A percentile compares a stretch with the other conserved stretches of the same genome.
Conservation (phyloP, 2,113 vertebrate genomes). For the Eretmochelys imbricata region DNA sequence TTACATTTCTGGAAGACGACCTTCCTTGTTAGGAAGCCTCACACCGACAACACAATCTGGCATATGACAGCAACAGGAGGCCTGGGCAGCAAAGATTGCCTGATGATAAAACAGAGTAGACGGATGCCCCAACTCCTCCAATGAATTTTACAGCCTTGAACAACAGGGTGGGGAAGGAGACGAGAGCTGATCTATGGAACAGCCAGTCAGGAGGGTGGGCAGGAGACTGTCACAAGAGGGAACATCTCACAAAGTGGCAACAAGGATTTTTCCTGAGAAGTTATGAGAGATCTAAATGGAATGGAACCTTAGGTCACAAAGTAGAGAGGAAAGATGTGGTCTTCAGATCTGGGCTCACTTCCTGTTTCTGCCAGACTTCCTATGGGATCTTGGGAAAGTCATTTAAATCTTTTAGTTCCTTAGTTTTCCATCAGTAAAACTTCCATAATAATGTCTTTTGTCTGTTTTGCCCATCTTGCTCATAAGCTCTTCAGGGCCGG, state of each 20-base stretch:
- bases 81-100: neutral
- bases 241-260: neutral
- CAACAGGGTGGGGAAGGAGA: neutral
- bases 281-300: neutral
- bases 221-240: neutral
- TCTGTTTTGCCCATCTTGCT: neutral
- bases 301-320: neutral
- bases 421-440: neutral
- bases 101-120: neutral
- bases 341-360: neutral
- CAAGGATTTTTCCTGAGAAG: neutral
- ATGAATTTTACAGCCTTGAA: neutral
- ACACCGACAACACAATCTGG: neutral
- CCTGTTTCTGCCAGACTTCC: neutral
- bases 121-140: neutral
- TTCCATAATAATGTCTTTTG: too few species aligned
- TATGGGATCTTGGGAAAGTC: neutral
- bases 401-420: neutral
- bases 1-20: neutral
- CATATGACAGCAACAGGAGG: neutral
- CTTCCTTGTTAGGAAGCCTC: neutral
- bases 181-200: neutral
- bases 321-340: neutral
- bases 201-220: neutral
- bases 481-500: neutral